A percentile compares a stretch with the other conserved stretches of the same genome.
phyloP scores from a whole-genome alignment of 2,113 vertebrate genomes.

The Silurus asotus region DNA sequence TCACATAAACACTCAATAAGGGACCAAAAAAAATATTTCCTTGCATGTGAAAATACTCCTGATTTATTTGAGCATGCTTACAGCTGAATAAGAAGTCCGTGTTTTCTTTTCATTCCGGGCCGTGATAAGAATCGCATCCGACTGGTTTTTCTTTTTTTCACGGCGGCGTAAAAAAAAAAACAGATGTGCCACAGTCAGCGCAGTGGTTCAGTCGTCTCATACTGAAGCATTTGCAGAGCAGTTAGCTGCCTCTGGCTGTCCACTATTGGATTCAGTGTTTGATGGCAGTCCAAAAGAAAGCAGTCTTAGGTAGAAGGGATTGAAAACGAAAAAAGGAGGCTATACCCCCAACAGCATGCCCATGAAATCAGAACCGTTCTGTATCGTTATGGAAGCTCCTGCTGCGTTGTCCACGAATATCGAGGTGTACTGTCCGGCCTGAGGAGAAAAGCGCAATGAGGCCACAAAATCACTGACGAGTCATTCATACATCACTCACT shows the following conservation, averaged over 20 bases:
- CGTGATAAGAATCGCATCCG: constrained; percentile 25
- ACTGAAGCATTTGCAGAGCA: constrained; percentile 17
- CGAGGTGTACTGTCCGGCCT: constrained; percentile 91
- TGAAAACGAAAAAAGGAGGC: constrained; percentile 36
- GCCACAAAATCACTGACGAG: background rate
- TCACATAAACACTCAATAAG: constrained; percentile 1
- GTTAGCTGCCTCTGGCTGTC: constrained; percentile 36
- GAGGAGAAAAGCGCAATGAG: constrained; percentile 29
- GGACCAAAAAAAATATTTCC: constrained; percentile 1
- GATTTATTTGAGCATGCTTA: constrained; percentile 14
- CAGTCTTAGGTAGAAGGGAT: constrained; percentile 33
- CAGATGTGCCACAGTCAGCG: constrained; percentile 21
- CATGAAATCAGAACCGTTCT: constrained; percentile 90
- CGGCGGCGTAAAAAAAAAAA: background rate
- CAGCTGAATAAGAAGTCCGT: constrained; percentile 26
- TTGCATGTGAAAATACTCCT: constrained; percentile 6
- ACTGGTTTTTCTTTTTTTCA: constrained; percentile 14
- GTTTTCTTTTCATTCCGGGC: constrained; percentile 11
- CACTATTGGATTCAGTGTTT: constrained; percentile 48
- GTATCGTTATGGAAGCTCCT: constrained; percentile 81
- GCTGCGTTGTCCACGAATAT: constrained; percentile 94
- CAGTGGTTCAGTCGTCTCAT: constrained; percentile 7
- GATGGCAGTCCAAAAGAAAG: constrained; percentile 54
- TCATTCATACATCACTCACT: background rate
- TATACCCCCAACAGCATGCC: constrained; percentile 87